Conservation (phyloP, 2,113 vertebrate genomes). For the Morone saxatilis region DNA sequence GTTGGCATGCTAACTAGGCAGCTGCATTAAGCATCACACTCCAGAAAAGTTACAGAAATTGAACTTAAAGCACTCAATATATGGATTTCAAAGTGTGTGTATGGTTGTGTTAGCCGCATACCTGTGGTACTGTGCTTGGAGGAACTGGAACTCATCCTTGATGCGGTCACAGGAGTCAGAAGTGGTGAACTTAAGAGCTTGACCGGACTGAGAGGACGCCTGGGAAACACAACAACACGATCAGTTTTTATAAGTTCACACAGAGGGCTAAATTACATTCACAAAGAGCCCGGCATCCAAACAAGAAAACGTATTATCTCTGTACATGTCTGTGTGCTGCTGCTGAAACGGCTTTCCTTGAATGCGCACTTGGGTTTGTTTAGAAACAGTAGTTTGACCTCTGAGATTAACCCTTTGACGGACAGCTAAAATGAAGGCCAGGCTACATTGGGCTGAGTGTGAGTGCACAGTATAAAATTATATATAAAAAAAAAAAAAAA, state of each 20-base stretch:
- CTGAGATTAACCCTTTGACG: constrained; percentile 59
- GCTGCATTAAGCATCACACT: not conserved
- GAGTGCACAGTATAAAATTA: too few species aligned
- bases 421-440: constrained; percentile 32
- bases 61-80: not conserved
- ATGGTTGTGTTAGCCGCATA: constrained; percentile 50
- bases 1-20: not conserved
- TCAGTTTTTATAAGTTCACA: not conserved
- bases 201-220: constrained; percentile 91
- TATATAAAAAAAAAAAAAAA: too few species aligned
- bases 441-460: not conserved
- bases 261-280: not conserved
- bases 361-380: constrained; percentile 63
- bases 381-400: constrained; percentile 67
- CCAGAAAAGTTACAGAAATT: not conserved
- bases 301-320: not conserved
- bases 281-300: too few species aligned
- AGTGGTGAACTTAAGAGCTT: constrained; percentile 97
- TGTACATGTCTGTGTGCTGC: not conserved
- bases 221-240: constrained; percentile 60
- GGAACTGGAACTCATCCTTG: constrained; percentile 98
- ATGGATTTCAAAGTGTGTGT: not conserved
- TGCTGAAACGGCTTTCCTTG: not conserved
- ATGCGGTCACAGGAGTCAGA: constrained; percentile 98
- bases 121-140: constrained; percentile 99